Evolutionary conservation across 2,888 invertebrate genomes (phyloP).

Genomic region (Leucania comma): DNA sequence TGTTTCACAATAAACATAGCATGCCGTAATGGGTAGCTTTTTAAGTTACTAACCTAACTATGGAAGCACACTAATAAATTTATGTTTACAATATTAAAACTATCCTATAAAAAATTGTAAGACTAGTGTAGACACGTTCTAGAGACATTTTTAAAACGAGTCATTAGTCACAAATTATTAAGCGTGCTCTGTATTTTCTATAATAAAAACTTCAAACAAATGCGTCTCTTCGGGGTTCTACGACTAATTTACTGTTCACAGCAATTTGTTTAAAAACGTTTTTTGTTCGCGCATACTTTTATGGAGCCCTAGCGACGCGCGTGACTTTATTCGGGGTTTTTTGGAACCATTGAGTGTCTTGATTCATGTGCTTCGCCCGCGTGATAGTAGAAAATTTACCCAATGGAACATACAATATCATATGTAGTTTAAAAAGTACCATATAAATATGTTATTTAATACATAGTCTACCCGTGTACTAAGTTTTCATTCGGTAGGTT

Average conservation of each 20-base stretch:
- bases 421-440: too few species aligned
- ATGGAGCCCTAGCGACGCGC: constrained; percentile 20
- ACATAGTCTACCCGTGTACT: too few species aligned
- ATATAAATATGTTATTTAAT: too few species aligned
- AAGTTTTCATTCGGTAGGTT: too few species aligned
- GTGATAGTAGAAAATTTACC: too few species aligned
- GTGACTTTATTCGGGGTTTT: not conserved
- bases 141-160: constrained; percentile 19
- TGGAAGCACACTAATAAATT: too few species aligned
- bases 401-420: too few species aligned
- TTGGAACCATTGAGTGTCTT: not conserved
- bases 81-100: constrained; percentile 1
- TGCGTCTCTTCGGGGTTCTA: constrained; percentile 39
- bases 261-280: constrained; percentile 50
- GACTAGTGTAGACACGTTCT: constrained; percentile 16
- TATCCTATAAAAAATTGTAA: not conserved
- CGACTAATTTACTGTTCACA: constrained; percentile 57
- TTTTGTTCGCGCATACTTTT: constrained; percentile 52
- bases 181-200: constrained; percentile 35
- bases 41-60: too few species aligned
- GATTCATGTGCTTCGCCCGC: not conserved
- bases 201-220: constrained; percentile 57
- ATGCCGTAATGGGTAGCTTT: too few species aligned
- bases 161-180: constrained; percentile 47
- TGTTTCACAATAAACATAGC: too few species aligned